Evolutionary conservation across 1,140 invertebrate species (phyloP).

Genomic region (Bombus sylvicola): DNA sequence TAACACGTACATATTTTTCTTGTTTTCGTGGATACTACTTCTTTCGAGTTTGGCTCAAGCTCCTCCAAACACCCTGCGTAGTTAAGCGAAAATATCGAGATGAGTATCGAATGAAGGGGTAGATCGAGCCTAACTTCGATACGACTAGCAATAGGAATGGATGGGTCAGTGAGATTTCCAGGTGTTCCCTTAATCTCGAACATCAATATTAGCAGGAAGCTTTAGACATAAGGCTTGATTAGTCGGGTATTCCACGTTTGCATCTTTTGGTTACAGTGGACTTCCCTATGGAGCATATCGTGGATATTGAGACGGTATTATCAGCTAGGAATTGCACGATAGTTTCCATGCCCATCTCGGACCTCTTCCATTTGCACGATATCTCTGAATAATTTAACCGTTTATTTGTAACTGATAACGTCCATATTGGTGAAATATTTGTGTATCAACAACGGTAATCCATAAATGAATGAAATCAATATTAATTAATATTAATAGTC

Average conservation of each 20-base stretch:
- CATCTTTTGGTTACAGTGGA: not conserved
- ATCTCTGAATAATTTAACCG: not conserved
- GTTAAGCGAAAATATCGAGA: not conserved
- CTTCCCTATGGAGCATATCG: conserved; percentile 36
- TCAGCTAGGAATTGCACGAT: not conserved
- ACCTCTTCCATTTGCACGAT: not conserved
- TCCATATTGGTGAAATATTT: too few species aligned
- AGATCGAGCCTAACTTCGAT: not conserved
- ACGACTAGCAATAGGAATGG: not conserved
- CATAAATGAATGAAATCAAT: not conserved
- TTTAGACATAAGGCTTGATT: conserved; percentile 64
- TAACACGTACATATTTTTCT: not conserved
- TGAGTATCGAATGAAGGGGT: not conserved
- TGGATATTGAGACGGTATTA: conserved; percentile 13
- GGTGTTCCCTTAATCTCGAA: conserved; percentile 60
- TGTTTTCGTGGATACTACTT: not conserved
- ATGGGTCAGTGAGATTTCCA: conserved; percentile 19
- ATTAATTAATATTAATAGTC: too few species aligned
- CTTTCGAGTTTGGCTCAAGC: not conserved
- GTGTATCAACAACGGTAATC: not conserved
- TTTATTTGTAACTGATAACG: not conserved
- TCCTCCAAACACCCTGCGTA: not conserved
- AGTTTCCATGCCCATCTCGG: not conserved
- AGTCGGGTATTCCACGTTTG: conserved; percentile 44
- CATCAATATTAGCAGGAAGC: conserved; percentile 69